A percentile compares a stretch with the other conserved stretches of the same genome.
Conservation (phyloP, 2,113 vertebrate species). For the Tupaia tana region DNA sequence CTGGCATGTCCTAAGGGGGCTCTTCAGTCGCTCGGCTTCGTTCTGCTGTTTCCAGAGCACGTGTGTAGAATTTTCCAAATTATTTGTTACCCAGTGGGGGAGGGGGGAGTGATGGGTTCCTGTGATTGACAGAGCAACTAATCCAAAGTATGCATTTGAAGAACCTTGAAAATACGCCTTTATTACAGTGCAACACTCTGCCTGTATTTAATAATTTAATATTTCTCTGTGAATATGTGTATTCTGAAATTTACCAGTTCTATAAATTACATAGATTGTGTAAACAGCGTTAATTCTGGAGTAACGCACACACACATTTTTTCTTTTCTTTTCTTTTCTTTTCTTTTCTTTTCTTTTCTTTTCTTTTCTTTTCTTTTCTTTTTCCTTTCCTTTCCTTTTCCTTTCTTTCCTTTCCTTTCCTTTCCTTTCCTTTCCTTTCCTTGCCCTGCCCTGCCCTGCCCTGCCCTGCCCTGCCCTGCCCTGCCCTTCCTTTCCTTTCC, state of each 20-base stretch:
- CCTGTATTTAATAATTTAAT: slow-evolving; percentile 75
- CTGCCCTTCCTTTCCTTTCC: too few relatives aligned
- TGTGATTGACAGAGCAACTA: not conserved
- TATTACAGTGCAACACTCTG: slow-evolving; percentile 71
- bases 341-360: too few relatives aligned
- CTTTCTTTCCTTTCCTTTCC: too few relatives aligned
- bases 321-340: too few relatives aligned
- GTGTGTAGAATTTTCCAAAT: not conserved
- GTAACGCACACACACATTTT: slow-evolving; percentile 1
- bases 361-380: too few relatives aligned
- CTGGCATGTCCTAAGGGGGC: not conserved
- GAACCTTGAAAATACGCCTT: slow-evolving; percentile 73
- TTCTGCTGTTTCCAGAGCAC: not conserved
- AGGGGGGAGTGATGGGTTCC: too few relatives aligned
- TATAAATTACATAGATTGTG: slow-evolving; percentile 67
- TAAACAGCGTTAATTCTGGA: slow-evolving; percentile 59
- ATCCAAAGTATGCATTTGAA: slow-evolving; percentile 71
- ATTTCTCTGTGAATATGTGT: slow-evolving; percentile 75
- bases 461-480: too few relatives aligned
- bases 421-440: too few relatives aligned
- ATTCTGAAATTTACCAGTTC: slow-evolving; percentile 77
- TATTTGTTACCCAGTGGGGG: not conserved
- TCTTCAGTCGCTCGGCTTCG: not conserved
- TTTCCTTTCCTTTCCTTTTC: too few relatives aligned
- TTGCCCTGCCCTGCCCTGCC: too few relatives aligned